These are phyloP conservation scores for Setipinna tenuifilis DNA, from an alignment of 2,797 vertebrate species.

Conservation along the genomic window DNA sequence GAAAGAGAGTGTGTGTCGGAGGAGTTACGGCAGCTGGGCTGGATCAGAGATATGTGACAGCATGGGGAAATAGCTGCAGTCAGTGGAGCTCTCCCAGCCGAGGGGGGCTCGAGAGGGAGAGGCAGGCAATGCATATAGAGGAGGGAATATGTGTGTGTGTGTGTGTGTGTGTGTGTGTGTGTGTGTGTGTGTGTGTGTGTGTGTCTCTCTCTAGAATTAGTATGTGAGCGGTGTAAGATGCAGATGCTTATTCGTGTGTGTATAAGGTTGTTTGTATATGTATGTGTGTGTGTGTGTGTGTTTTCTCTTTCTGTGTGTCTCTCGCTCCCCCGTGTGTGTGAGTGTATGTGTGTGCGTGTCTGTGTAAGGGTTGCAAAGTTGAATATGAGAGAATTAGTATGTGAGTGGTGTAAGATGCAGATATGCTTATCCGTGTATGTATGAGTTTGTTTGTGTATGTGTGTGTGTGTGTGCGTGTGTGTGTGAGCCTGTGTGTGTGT, in stretches of 20 bases:
- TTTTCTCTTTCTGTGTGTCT: background rate
- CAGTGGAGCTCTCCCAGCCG: too few relatives aligned
- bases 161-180: background rate
- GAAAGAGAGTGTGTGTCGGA: too few relatives aligned
- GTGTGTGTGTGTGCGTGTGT: background rate
- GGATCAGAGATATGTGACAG: too few relatives aligned
- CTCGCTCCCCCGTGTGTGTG: too few relatives aligned
- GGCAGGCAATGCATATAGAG: too few relatives aligned
- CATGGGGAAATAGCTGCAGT: too few relatives aligned
- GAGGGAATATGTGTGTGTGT: background rate
- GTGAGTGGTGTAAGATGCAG: conserved; percentile 45
- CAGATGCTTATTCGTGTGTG: conserved; percentile 23
- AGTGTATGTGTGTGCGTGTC: conserved; percentile 31
- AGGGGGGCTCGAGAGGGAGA: too few relatives aligned
- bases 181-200: background rate
- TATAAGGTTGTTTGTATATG: conserved; percentile 26
- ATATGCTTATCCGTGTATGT: conserved; percentile 37
- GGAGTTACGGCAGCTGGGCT: too few relatives aligned
- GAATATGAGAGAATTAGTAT: background rate
- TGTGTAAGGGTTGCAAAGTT: conserved; percentile 15
- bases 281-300: conserved; percentile 36
- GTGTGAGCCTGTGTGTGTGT: background rate
- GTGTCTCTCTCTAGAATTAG: conserved; percentile 12
- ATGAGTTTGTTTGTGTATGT: background rate
- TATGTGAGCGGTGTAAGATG: conserved; percentile 22